Evolutionary conservation across 1,140 invertebrate species (phyloP).

Genomic region (Coenobita brevimanus): DNA sequence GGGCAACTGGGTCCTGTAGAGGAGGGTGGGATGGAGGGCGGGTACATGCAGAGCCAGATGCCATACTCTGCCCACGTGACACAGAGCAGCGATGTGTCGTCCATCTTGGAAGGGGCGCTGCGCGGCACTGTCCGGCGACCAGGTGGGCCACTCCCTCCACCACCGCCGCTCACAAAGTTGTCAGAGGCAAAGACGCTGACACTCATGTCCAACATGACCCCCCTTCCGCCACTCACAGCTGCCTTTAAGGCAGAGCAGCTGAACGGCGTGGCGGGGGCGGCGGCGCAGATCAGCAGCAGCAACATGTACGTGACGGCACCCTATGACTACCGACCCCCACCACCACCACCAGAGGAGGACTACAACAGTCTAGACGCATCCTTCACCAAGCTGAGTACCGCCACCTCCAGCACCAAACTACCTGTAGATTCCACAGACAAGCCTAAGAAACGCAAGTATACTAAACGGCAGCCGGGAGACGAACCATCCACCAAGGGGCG

Average conservation of each 20-base stretch:
- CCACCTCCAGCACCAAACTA: constrained; percentile 48
- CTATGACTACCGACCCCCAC: constrained; percentile 63
- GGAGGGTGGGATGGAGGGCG: constrained; percentile 31
- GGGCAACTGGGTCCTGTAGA: constrained; percentile 35
- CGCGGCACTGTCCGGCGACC: constrained; percentile 64
- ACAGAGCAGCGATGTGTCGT: constrained; percentile 63
- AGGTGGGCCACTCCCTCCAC: constrained; percentile 34
- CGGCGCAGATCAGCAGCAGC: constrained; percentile 67
- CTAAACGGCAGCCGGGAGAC: constrained; percentile 63
- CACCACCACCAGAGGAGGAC: constrained; percentile 58
- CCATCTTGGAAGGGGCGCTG: constrained; percentile 69
- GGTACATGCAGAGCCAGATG: constrained; percentile 8
- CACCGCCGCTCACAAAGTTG: constrained; percentile 24
- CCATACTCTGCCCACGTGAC: constrained; percentile 52
- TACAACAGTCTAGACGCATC: constrained; percentile 58
- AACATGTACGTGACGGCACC: constrained; percentile 63
- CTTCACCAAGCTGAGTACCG: constrained; percentile 66
- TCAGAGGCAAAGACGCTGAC: constrained; percentile 63
- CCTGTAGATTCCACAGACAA: constrained; percentile 53
- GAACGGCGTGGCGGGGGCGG: constrained; percentile 58
- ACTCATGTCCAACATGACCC: constrained; percentile 67
- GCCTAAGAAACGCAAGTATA: constrained; percentile 69
- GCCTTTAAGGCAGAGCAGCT: constrained; percentile 68
- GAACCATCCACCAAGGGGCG: constrained; percentile 73
- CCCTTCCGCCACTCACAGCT: constrained; percentile 63